phyloP scores from a whole-genome alignment of 2,888 invertebrate species.

The Lacanobia oleracea region DNA sequence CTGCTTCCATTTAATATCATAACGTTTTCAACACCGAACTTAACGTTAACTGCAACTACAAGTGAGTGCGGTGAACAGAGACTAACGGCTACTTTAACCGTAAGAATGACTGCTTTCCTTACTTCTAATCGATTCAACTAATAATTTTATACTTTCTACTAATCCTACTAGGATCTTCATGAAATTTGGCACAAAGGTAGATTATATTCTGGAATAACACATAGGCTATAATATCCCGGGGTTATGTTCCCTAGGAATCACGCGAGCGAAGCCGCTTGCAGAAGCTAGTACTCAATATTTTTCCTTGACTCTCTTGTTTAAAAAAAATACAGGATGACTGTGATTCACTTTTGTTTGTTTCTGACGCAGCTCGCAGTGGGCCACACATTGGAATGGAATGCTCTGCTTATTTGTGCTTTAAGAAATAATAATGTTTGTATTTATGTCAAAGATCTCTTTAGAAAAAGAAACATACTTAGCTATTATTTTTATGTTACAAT shows the following conservation, averaged over 20 bases:
- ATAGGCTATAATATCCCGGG: too few relatives aligned
- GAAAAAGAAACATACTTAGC: too few relatives aligned
- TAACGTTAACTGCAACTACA: not conserved
- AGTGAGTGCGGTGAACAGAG: constrained; percentile 11
- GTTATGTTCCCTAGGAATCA: too few relatives aligned
- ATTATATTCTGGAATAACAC: too few relatives aligned
- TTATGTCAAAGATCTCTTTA: not conserved
- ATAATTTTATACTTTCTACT: too few relatives aligned
- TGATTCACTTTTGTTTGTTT: not conserved
- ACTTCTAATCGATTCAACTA: not conserved
- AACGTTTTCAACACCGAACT: constrained; percentile 1
- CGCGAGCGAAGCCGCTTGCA: too few relatives aligned
- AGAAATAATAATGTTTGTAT: not conserved
- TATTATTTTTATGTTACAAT: too few relatives aligned
- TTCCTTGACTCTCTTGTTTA: not conserved
- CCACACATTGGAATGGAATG: not conserved
- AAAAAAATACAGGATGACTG: not conserved
- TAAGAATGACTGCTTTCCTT: not conserved
- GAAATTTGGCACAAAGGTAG: too few relatives aligned
- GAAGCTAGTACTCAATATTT: too few relatives aligned
- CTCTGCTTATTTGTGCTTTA: not conserved
- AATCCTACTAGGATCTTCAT: too few relatives aligned
- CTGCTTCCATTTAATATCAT: constrained; percentile 3
- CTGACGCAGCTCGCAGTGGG: not conserved
- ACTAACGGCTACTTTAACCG: not conserved